A percentile compares a stretch with the other conserved stretches of the same genome.
phyloP scores from a whole-genome alignment of 2,797 vertebrate genomes.

The Enteromius anoplus region DNA sequence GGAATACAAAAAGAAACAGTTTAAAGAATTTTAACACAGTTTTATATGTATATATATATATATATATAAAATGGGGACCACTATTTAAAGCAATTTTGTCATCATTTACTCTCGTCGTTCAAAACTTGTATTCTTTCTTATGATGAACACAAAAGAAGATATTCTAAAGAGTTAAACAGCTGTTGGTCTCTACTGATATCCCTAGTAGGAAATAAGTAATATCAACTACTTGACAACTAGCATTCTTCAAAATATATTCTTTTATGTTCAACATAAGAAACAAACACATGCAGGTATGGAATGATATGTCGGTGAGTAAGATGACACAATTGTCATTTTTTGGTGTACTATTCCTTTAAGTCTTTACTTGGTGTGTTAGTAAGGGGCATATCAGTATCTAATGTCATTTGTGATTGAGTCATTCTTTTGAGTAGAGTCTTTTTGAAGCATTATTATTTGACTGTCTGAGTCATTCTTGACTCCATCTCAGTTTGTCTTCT shows the following conservation, averaged over 20 bases:
- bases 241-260: neutral
- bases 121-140: neutral
- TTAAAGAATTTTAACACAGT: neutral
- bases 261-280: neutral
- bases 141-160: neutral
- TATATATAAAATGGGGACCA: neutral
- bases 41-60: neutral
- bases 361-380: neutral
- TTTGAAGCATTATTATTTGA: neutral
- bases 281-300: neutral
- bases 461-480: neutral
- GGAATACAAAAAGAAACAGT: neutral
- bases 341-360: neutral
- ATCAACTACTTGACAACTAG: neutral
- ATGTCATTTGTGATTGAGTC: neutral
- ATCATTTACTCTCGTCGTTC: neutral
- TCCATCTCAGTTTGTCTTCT: neutral
- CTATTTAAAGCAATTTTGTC: neutral
- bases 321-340: neutral
- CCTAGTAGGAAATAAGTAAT: neutral
- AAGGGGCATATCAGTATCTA: neutral
- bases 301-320: neutral
- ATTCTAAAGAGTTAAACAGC: neutral
- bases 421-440: neutral
- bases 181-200: neutral